Evolutionary conservation across 2,888 invertebrate species (phyloP).

Genomic region (Coelopa pilipes): DNA sequence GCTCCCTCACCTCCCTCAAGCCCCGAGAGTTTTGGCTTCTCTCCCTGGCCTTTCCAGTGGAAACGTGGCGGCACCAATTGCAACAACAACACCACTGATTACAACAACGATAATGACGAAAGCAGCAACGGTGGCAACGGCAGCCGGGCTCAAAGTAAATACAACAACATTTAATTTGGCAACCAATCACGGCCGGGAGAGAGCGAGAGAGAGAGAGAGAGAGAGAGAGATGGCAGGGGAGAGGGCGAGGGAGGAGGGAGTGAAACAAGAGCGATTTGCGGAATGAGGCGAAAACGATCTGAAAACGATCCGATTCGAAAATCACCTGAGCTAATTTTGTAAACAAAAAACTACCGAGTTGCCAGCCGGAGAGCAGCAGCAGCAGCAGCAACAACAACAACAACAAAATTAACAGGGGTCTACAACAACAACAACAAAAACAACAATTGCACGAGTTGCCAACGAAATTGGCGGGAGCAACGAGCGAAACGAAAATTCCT

Average conservation of each 20-base stretch:
- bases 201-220: too few species aligned
- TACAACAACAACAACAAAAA: slow-evolving; percentile 52
- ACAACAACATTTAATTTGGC: slow-evolving; percentile 11
- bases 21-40: too few species aligned
- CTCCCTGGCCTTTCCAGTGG: too few species aligned
- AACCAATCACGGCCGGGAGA: neutral
- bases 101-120: neutral
- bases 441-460: slow-evolving; percentile 47
- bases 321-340: slow-evolving; percentile 58
- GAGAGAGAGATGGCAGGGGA: too few species aligned
- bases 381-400: slow-evolving; percentile 45
- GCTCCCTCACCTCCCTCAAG: too few species aligned
- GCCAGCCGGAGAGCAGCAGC: slow-evolving; percentile 39
- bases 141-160: neutral
- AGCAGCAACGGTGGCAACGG: neutral
- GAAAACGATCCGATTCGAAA: slow-evolving; percentile 50
- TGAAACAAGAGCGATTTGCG: slow-evolving; percentile 56
- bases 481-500: too few species aligned
- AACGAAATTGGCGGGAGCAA: slow-evolving; percentile 38
- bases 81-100: too few species aligned
- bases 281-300: slow-evolving; percentile 53
- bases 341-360: slow-evolving; percentile 58
- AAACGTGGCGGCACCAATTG: too few species aligned
- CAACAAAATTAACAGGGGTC: neutral
- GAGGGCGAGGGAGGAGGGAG: too few species aligned